Percentiles rank a stretch among this genome's conserved stretches.
Evolutionary conservation across 2,888 invertebrate genomes (phyloP).

Genomic region (Drosophila meridiana): DNA sequence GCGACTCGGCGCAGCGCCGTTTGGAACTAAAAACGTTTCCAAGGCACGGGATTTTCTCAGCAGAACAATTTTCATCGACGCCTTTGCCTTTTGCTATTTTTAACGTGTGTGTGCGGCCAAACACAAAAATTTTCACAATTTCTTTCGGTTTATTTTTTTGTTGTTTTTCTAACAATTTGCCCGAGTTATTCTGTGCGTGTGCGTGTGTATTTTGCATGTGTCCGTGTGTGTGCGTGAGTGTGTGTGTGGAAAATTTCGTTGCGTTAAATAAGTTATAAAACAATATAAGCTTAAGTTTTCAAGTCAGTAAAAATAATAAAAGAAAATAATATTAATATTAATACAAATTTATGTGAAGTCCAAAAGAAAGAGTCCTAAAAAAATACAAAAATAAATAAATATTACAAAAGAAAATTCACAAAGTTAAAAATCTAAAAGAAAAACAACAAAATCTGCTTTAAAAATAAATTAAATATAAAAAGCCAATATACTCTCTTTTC

Average conservation of each 20-base stretch:
- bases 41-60: constrained; percentile 69
- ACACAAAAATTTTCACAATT: constrained; percentile 54
- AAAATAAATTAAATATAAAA: not conserved
- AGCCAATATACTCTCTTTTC: too few species aligned
- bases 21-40: constrained; percentile 68
- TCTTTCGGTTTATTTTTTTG: constrained; percentile 1
- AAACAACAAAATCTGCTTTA: not conserved
- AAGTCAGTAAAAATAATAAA: constrained; percentile 6
- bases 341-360: not conserved
- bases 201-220: not conserved
- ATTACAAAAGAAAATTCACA: not conserved
- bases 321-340: not conserved
- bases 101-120: constrained; percentile 63
- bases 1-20: constrained; percentile 52
- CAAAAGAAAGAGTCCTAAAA: not conserved
- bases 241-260: constrained; percentile 56
- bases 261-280: constrained; percentile 74
- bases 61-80: constrained; percentile 38
- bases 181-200: constrained; percentile 54
- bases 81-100: constrained; percentile 70
- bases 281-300: constrained; percentile 39
- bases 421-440: not conserved
- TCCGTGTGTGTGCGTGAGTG: constrained; percentile 20
- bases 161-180: constrained; percentile 62
- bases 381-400: constrained; percentile 4